Conservation (phyloP, 35 echinoderm and acorn worm species). For the Antedon bifida region DNA sequence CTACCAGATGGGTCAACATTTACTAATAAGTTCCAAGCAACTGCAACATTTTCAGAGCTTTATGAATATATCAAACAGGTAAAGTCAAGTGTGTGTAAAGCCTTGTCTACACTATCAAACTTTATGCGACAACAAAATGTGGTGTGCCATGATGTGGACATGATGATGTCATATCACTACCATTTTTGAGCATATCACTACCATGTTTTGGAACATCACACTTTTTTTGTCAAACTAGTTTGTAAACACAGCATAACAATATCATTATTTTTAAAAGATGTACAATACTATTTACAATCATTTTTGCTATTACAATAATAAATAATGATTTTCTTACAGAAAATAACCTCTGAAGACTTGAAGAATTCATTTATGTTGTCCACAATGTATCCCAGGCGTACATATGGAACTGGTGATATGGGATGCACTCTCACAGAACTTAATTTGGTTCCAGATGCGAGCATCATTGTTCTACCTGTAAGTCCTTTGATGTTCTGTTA, state of each 20-base stretch:
- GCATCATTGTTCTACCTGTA: constrained; percentile 72
- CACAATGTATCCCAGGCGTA: constrained; percentile 52
- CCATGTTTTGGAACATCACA: too few relatives aligned
- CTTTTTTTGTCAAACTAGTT: too few relatives aligned
- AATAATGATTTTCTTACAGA: background rate
- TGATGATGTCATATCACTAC: too few relatives aligned
- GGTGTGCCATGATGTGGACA: background rate
- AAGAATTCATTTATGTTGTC: constrained; percentile 36
- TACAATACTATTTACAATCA: background rate
- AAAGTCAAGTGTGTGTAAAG: too few relatives aligned
- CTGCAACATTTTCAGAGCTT: constrained; percentile 40
- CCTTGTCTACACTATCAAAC: too few relatives aligned
- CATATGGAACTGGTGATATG: constrained; percentile 52
- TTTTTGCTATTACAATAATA: background rate
- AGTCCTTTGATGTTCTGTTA: constrained; percentile 3
- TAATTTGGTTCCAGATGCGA: constrained; percentile 55
- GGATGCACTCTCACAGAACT: constrained; percentile 35
- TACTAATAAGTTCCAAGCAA: constrained; percentile 56
- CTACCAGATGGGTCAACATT: constrained; percentile 80
- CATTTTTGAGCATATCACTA: too few relatives aligned
- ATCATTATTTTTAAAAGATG: background rate
- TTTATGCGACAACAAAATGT: too few relatives aligned
- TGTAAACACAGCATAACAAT: background rate
- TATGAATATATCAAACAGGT: constrained; percentile 57
- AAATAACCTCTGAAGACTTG: background rate